phyloP scores from a whole-genome alignment of 2,797 vertebrate species.

The Telmatherina bonti region DNA sequence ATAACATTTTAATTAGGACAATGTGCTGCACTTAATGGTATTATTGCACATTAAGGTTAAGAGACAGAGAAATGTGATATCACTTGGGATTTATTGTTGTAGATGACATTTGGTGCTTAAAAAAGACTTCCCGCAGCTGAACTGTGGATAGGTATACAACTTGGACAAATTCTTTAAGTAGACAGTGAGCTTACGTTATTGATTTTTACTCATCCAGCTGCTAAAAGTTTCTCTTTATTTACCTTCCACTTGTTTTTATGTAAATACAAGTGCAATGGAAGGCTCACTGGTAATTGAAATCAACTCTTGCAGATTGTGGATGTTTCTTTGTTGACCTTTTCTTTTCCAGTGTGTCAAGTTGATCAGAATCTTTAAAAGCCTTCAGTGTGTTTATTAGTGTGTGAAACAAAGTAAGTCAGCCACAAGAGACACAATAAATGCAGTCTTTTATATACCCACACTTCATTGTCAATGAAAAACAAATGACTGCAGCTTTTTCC shows the following conservation, averaged over 20 bases:
- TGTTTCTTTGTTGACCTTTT: constrained; percentile 3
- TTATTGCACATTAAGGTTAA: too few relatives aligned
- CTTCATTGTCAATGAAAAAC: constrained; percentile 9
- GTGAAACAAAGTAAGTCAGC: neutral
- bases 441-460: constrained; percentile 12
- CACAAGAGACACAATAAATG: neutral
- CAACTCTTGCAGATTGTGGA: constrained; percentile 5
- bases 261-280: neutral
- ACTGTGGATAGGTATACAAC: too few relatives aligned
- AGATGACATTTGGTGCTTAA: too few relatives aligned
- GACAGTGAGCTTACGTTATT: neutral
- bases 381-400: constrained; percentile 6
- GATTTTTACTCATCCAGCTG: neutral
- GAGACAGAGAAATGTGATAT: too few relatives aligned
- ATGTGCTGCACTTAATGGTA: too few relatives aligned
- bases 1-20: too few relatives aligned
- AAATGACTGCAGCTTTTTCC: constrained; percentile 14
- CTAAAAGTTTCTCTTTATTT: neutral
- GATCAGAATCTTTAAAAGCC: constrained; percentile 6
- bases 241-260: neutral
- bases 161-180: too few relatives aligned
- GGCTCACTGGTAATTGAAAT: constrained; percentile 18
- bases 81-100: too few relatives aligned
- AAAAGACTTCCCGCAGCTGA: too few relatives aligned
- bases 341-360: constrained; percentile 9